These are phyloP conservation scores for Ptychodera flava DNA, from an alignment of 35 echinoderm and acorn worm genomes.

Conservation along the genomic window DNA sequence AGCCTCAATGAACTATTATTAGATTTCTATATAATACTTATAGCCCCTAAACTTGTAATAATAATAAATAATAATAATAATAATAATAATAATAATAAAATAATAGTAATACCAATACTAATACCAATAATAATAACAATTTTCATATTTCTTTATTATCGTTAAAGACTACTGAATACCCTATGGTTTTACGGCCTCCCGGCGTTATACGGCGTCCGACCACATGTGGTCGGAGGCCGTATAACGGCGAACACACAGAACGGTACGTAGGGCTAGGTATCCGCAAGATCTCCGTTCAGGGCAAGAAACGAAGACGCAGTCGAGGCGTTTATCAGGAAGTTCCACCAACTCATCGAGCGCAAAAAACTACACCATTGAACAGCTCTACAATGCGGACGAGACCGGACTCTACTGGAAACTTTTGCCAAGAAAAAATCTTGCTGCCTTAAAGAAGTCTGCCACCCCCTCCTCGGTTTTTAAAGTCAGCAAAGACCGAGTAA, in stretches of 20 bases:
- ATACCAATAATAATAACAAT: too few relatives aligned
- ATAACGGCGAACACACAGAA: neutral
- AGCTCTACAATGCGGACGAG: conserved; percentile 15
- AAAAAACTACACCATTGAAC: conserved; percentile 3
- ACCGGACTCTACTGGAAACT: conserved; percentile 17
- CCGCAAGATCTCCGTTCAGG: neutral
- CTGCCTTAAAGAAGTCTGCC: neutral
- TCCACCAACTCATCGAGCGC: conserved; percentile 4
- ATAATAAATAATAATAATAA: too few relatives aligned
- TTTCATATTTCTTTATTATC: too few relatives aligned
- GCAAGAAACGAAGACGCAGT: conserved; percentile 3
- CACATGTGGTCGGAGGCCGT: neutral
- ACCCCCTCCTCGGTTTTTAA: conserved; percentile 4
- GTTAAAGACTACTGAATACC: too few relatives aligned
- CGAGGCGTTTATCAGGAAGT: conserved; percentile 10
- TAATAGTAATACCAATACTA: too few relatives aligned
- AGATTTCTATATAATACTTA: too few relatives aligned
- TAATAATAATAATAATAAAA: too few relatives aligned
- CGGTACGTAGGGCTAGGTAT: neutral
- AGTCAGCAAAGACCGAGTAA: conserved; percentile 9
- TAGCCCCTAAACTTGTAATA: too few relatives aligned
- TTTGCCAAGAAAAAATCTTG: conserved; percentile 7
- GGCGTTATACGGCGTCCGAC: too few relatives aligned
- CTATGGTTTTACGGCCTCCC: too few relatives aligned
- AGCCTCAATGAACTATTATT: too few relatives aligned